A percentile compares a stretch with the other conserved stretches of the same genome.
Evolutionary conservation across 2,113 vertebrate genomes (phyloP).

Genomic region (Blennius ocellaris): DNA sequence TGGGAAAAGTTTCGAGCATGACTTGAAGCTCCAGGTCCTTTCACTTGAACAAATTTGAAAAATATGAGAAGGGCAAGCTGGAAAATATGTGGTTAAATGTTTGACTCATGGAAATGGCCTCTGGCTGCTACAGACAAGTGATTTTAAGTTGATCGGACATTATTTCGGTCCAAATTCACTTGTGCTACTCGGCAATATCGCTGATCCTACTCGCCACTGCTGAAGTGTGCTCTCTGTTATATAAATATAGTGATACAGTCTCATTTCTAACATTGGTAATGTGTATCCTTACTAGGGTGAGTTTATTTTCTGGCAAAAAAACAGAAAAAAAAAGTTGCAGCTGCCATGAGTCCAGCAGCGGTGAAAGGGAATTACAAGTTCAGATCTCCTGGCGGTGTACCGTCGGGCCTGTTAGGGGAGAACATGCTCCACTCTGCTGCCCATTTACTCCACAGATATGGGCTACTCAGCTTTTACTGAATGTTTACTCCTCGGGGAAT

Average conservation of each 20-base stretch:
- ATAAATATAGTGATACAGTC: conserved; percentile 4
- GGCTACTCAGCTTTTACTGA: conserved; percentile 77
- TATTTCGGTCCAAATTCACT: conserved; percentile 20
- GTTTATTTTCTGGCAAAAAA: conserved; percentile 16
- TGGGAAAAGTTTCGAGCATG: too few species aligned
- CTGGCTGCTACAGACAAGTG: conserved; percentile 19
- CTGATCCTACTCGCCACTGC: conserved; percentile 6
- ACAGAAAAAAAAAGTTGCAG: conserved; percentile 23
- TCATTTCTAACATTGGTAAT: conserved; percentile 36
- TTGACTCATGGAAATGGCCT: conserved; percentile 37
- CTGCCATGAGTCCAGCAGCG: conserved; percentile 59
- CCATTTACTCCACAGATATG: conserved; percentile 79
- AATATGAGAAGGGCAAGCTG: conserved; percentile 13
- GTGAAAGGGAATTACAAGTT: conserved; percentile 70
- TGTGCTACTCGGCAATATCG: conserved; percentile 5
- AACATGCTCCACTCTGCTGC: conserved; percentile 76
- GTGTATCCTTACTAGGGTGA: conserved; percentile 18
- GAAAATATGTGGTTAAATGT: conserved; percentile 20
- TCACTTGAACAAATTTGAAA: conserved; percentile 25
- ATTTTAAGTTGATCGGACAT: conserved; percentile 29
- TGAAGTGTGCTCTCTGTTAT: not conserved
- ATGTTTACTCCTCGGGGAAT: conserved; percentile 82
- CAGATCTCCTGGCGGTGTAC: conserved; percentile 70
- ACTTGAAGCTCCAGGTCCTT: too few species aligned
- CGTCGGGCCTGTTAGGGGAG: conserved; percentile 70